Evolutionary conservation across 1,140 invertebrate species (phyloP).

Genomic region (Pseudomyrmex sp.): DNA sequence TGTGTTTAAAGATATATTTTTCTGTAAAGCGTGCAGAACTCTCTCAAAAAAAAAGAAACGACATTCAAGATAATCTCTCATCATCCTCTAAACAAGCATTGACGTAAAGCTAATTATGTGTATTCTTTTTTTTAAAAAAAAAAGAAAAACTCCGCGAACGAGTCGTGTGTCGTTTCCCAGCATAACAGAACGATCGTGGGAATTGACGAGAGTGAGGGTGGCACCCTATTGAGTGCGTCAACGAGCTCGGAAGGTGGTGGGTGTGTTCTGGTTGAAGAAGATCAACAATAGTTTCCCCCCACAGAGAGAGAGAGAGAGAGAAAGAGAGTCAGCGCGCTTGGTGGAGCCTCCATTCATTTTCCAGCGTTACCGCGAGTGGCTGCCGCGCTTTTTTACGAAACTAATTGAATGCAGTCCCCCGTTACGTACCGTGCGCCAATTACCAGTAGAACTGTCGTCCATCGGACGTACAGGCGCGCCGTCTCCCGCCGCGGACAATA

Average conservation of each 20-base stretch:
- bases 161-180: neutral
- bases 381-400: constrained; percentile 73
- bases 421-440: constrained; percentile 74
- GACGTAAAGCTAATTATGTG: neutral
- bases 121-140: neutral
- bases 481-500: constrained; percentile 69
- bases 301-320: neutral
- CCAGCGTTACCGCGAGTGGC: constrained; percentile 70
- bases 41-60: neutral
- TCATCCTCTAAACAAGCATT: neutral
- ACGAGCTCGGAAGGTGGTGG: constrained; percentile 10
- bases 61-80: neutral
- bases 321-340: constrained; percentile 19
- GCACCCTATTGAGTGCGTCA: neutral
- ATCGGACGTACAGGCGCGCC: neutral
- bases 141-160: neutral
- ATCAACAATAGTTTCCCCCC: neutral
- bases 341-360: constrained; percentile 69
- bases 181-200: constrained; percentile 11
- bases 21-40: neutral
- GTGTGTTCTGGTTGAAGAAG: constrained; percentile 12
- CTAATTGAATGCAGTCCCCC: constrained; percentile 76
- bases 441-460: constrained; percentile 74
- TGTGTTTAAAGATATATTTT: constrained; percentile 7
- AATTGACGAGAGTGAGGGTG: constrained; percentile 45